Conservation (phyloP, 2,113 vertebrate species). For the Plecotus auritus region DNA sequence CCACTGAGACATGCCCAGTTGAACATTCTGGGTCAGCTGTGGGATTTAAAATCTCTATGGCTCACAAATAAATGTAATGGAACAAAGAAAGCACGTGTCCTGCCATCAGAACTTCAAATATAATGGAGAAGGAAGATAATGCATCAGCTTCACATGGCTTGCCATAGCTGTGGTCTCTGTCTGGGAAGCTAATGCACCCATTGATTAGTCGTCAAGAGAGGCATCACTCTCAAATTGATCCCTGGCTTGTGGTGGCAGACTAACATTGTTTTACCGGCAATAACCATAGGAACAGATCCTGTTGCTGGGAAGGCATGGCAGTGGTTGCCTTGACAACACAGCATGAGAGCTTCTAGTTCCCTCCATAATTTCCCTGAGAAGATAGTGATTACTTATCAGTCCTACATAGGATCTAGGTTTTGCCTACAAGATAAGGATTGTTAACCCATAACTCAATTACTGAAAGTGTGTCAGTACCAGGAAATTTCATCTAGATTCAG, state of each 20-base stretch:
- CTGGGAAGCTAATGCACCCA: not conserved
- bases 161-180: not conserved
- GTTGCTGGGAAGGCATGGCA: not conserved
- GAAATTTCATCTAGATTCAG: conserved; percentile 16
- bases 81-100: not conserved
- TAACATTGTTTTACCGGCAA: not conserved
- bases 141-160: not conserved
- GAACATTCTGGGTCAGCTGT: not conserved
- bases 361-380: not conserved
- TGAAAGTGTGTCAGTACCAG: not conserved
- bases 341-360: not conserved
- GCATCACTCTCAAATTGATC: not conserved
- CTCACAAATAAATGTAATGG: not conserved
- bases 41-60: not conserved
- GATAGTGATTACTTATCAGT: not conserved
- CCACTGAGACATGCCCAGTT: not conserved
- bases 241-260: not conserved
- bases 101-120: not conserved
- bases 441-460: not conserved
- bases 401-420: not conserved
- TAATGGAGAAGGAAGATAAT: not conserved
- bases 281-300: not conserved
- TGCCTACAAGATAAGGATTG: not conserved
- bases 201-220: not conserved
- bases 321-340: conserved; percentile 43